Percentiles rank a stretch among this genome's conserved stretches.
phyloP scores from a whole-genome alignment of 2,113 vertebrate species.

The Chloebia gouldiae region DNA sequence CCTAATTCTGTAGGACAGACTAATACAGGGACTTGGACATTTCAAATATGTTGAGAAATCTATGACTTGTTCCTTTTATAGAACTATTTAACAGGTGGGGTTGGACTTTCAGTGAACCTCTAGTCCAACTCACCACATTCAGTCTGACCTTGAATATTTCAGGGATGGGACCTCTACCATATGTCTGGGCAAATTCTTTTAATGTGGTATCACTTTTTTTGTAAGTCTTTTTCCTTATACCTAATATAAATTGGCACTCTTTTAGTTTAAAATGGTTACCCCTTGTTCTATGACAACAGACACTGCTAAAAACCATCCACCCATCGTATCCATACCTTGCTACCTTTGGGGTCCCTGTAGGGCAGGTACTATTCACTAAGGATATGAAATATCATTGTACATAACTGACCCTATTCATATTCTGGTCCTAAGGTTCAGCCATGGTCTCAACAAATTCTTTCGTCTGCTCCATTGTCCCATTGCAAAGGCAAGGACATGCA shows the following conservation, averaged over 20 bases:
- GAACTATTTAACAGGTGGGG: background rate
- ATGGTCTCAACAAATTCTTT: background rate
- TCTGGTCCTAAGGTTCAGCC: background rate
- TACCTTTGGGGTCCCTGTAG: background rate
- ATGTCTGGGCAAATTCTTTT: background rate
- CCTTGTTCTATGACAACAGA: background rate
- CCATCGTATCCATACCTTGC: background rate
- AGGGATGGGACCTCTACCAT: accelerated
- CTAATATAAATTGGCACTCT: background rate
- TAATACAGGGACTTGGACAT: background rate
- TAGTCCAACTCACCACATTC: background rate
- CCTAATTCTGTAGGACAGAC: background rate
- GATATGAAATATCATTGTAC: background rate
- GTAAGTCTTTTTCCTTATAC: background rate
- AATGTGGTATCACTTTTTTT: too few species aligned
- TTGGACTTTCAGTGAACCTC: background rate
- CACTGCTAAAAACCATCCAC: background rate
- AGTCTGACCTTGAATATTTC: background rate
- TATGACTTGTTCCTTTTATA: background rate
- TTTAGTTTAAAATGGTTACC: background rate
- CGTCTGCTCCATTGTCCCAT: background rate
- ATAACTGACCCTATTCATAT: background rate
- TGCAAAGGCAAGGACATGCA: background rate
- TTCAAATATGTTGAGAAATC: background rate
- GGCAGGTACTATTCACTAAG: background rate